Conservation (phyloP, 1,140 invertebrate species). For the Hypsibius dujardini region DNA sequence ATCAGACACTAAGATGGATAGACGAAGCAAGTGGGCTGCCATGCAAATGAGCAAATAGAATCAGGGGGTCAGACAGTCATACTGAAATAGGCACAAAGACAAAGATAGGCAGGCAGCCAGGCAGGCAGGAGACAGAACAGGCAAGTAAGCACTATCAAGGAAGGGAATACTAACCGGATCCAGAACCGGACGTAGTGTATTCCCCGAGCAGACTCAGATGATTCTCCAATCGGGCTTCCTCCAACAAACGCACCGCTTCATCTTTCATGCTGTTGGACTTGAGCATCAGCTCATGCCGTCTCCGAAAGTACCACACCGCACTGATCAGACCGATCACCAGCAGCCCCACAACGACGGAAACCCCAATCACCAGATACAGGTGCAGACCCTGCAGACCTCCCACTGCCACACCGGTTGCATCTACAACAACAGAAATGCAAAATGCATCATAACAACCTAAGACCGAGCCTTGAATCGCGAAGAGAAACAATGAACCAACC, state of each 20-base stretch:
- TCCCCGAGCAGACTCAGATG: slow-evolving; percentile 68
- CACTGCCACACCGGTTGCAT: too few species aligned
- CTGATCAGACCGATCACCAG: not conserved
- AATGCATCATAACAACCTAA: too few species aligned
- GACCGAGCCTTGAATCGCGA: too few species aligned
- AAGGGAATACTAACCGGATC: slow-evolving; percentile 47
- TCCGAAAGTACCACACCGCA: not conserved
- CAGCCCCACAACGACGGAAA: slow-evolving; percentile 3
- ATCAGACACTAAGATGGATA: too few species aligned
- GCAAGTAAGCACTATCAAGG: slow-evolving; percentile 13
- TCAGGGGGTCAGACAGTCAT: too few species aligned
- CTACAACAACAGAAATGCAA: too few species aligned
- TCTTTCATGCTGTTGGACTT: not conserved
- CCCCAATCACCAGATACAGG: slow-evolving; percentile 12
- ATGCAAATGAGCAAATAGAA: too few species aligned
- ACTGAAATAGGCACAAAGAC: too few species aligned
- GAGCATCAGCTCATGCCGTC: not conserved
- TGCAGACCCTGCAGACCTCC: not conserved
- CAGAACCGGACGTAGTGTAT: slow-evolving; percentile 82
- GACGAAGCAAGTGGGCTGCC: too few species aligned
- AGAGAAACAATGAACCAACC: too few species aligned
- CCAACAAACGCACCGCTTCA: slow-evolving; percentile 21
- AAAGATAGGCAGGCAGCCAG: too few species aligned
- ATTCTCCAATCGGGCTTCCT: slow-evolving; percentile 25
- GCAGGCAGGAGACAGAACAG: too few species aligned